Evolutionary conservation across 2,797 vertebrate species (phyloP), one percentile per base, ranked within the genome.

Genomic region (Lutra lutra): DNA sequence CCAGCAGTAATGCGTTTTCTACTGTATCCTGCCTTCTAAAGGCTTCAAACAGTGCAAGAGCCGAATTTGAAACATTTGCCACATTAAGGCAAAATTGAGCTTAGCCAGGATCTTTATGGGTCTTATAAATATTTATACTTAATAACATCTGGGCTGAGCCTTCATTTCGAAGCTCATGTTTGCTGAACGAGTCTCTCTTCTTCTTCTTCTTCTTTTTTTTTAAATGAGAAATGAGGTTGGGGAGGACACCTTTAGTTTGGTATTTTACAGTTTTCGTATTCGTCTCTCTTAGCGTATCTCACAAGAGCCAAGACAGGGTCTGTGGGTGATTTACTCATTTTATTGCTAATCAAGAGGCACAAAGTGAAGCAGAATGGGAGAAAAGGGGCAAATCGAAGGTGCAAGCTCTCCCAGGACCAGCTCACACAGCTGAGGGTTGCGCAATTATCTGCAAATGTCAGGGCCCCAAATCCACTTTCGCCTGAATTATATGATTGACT

Each of bases 121-220:
- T 73, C 97, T 97, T 97, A 97, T 98, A 98, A 98, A 98, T 98
- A 98, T 98, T 98, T 98, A 97, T 98, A 88, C 87, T 91, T 94
- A 95, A 96, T 98, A 97, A 97, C 97, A 97, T 98, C 97, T 98
- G 97, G 97, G 93, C 85, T 23, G 87, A 86, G 95, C 84, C 94
- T 95, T 70, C 48, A 87, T 70, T 78, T 92, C 3, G 11, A 96
- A 89, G 85, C 93, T 90, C 43, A 13, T 91, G 91, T 96, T 97
- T 96, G 94, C 84, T 51, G 43, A 96, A 89, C 2, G 14, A 80
- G 77, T 88, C 84, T 91, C 78, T 29, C 17, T 66, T 66, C 38
- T 86, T 56, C 7, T 78, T 29, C 17, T 66, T 17, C n/a, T 83
- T 58, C 51, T 11, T 3, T 77, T 35, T 75, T 86, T 88, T 89